These are phyloP conservation scores for Hemibagrus wyckioides DNA, from an alignment of 2,113 vertebrate genomes.

Conservation along the genomic window DNA sequence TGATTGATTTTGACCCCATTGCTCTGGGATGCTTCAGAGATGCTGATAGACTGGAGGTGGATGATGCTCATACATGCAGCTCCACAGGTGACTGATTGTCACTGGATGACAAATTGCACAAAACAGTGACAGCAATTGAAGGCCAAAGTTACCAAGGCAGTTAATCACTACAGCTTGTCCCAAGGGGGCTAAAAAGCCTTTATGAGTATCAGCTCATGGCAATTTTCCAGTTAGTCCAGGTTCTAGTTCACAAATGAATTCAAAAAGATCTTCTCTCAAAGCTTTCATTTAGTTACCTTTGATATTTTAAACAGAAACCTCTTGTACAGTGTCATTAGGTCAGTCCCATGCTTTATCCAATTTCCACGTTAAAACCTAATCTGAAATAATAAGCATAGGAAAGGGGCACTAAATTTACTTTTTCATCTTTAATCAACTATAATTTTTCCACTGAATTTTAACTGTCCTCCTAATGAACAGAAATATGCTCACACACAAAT, in stretches of 20 bases:
- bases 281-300: background rate
- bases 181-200: slow-evolving; percentile 28
- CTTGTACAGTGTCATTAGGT: background rate
- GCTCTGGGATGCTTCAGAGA: slow-evolving; percentile 27
- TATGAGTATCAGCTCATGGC: slow-evolving; percentile 34
- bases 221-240: slow-evolving; percentile 36
- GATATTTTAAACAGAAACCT: background rate
- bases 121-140: slow-evolving; percentile 48
- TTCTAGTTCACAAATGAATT: slow-evolving; percentile 11
- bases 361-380: background rate
- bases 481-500: background rate
- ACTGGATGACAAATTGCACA: slow-evolving; percentile 44
- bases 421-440: background rate
- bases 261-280: background rate
- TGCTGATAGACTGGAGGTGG: slow-evolving; percentile 18
- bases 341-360: background rate
- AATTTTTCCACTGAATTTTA: background rate
- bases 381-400: background rate
- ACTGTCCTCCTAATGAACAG: background rate
- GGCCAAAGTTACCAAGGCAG: slow-evolving; percentile 40
- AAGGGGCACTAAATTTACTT: background rate
- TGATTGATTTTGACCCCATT: slow-evolving; percentile 44
- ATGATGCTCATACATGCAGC: slow-evolving; percentile 25
- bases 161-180: slow-evolving; percentile 48
- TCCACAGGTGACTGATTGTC: slow-evolving; percentile 46